Conservation (phyloP, 2,113 vertebrate genomes). For the Machaerirhynchus nigripectus region DNA sequence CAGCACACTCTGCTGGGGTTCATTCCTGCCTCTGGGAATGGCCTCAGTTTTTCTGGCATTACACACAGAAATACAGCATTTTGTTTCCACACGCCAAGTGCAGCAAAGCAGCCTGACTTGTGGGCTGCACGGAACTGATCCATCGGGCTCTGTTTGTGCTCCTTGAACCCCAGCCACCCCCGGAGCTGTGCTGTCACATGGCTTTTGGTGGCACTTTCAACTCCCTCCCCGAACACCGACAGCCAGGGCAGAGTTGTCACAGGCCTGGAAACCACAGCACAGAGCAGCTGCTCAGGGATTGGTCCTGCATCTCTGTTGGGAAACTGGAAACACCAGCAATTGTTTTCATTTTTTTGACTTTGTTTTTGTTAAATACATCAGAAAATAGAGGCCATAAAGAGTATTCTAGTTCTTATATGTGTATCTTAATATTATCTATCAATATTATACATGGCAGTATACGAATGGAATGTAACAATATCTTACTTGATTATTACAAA, state of each 20-base stretch:
- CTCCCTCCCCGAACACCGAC: neutral
- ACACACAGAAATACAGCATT: fast-evolving
- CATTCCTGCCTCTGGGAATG: neutral
- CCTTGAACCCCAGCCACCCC: neutral
- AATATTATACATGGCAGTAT: neutral
- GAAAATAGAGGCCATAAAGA: neutral
- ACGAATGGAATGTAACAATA: conserved; percentile 14
- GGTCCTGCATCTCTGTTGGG: conserved; percentile 1
- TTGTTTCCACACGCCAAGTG: neutral
- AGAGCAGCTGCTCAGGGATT: neutral
- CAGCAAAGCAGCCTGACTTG: neutral
- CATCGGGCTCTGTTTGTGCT: neutral
- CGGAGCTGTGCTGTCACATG: neutral
- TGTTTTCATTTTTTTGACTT: neutral
- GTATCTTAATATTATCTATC: neutral
- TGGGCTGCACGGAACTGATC: neutral
- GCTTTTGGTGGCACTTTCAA: neutral
- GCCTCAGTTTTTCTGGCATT: neutral
- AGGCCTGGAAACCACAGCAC: neutral
- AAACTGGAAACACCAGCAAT: conserved; percentile 67
- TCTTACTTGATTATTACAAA: neutral
- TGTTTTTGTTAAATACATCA: neutral
- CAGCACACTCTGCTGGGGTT: fast-evolving
- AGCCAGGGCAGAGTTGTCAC: neutral
- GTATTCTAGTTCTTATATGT: neutral